These are phyloP conservation scores for Syngnathus acus DNA, from an alignment of 2,797 vertebrate genomes.

Conservation along the genomic window DNA sequence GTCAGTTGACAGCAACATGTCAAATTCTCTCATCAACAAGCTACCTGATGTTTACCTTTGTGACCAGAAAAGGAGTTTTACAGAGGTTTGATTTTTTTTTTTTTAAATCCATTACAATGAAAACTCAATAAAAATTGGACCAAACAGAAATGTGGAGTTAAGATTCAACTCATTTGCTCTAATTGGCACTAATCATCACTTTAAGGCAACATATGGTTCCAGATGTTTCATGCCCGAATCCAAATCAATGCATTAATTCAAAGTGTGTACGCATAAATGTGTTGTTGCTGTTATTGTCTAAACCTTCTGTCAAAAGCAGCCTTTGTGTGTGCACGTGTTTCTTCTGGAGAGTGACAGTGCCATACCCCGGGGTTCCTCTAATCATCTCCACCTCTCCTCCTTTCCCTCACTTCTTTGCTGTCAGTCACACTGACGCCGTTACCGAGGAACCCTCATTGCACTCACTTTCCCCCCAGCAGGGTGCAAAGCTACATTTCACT, in stretches of 20 bases:
- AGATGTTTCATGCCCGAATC: not conserved
- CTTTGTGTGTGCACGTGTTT: not conserved
- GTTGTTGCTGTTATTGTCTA: not conserved
- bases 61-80: too few relatives aligned
- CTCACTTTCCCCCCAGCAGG: conserved; percentile 10
- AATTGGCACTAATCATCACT: not conserved
- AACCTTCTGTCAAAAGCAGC: not conserved
- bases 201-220: not conserved
- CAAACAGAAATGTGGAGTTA: not conserved
- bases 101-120: not conserved
- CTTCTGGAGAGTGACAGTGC: conserved; percentile 15
- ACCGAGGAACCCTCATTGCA: conserved; percentile 10
- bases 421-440: conserved; percentile 29
- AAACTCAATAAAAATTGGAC: not conserved
- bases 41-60: too few relatives aligned
- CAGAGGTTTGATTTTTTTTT: too few relatives aligned
- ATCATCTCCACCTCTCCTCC: conserved; percentile 23
- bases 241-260: not conserved
- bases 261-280: not conserved
- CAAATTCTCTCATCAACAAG: too few relatives aligned
- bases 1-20: too few relatives aligned
- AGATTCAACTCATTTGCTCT: too few relatives aligned
- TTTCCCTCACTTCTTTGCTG: conserved; percentile 19
- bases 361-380: conserved; percentile 24
- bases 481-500: not conserved